Conservation (phyloP, 1,140 invertebrate species). For the Maconellicoccus hirsutus region DNA sequence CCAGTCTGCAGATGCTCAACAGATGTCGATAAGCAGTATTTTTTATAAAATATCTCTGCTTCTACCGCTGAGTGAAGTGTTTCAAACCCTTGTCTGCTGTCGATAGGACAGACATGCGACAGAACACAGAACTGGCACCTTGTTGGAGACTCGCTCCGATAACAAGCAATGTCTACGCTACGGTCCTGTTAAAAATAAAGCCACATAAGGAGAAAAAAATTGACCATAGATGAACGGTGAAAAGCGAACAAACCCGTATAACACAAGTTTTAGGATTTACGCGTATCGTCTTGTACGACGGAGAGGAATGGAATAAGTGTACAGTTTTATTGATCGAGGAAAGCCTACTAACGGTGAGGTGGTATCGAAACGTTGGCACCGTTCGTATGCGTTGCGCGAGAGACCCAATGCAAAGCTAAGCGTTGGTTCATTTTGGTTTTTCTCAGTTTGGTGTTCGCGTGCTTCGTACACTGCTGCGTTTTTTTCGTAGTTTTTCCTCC, state of each 20-base stretch:
- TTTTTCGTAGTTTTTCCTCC: not conserved
- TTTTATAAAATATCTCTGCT: too few species aligned
- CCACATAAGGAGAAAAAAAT: too few species aligned
- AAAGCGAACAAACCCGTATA: not conserved
- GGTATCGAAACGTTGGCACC: constrained; percentile 14
- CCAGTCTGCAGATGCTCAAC: too few species aligned
- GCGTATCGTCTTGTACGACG: not conserved
- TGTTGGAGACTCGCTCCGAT: too few species aligned
- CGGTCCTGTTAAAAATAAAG: too few species aligned
- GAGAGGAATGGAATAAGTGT: not conserved
- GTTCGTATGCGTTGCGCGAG: constrained; percentile 14
- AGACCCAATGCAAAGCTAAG: not conserved
- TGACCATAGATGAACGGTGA: too few species aligned
- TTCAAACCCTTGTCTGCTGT: too few species aligned
- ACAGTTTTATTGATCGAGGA: constrained; percentile 12
- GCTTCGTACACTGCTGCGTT: not conserved
- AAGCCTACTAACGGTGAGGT: not conserved
- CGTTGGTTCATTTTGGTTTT: not conserved
- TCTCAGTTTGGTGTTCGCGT: not conserved
- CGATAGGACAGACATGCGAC: too few species aligned
- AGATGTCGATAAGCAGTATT: too few species aligned
- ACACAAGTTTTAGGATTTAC: not conserved
- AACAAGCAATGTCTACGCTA: too few species aligned
- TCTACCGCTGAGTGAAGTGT: too few species aligned
- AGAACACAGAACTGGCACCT: too few species aligned